Percentiles rank a stretch among this genome's conserved stretches.
These are phyloP conservation scores for Calephelis nemesis DNA, from an alignment of 1,140 invertebrate genomes.

Conservation along the genomic window DNA sequence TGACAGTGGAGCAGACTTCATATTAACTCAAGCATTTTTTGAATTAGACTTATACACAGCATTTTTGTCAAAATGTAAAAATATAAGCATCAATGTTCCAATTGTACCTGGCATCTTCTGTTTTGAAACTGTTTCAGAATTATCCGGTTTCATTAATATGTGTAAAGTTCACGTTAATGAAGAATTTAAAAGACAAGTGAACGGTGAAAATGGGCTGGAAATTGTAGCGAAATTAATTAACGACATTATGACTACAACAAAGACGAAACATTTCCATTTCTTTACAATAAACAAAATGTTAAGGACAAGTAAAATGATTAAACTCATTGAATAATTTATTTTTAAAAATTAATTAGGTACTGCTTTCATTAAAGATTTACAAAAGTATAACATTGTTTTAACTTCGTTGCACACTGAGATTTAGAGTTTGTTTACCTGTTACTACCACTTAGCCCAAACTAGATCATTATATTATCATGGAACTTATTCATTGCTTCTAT, in stretches of 20 bases:
- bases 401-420: too few relatives aligned
- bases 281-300: conserved; percentile 61
- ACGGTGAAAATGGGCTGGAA: conserved; percentile 36
- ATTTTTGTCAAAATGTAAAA: conserved; percentile 52
- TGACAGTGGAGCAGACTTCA: conserved; percentile 61
- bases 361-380: not conserved
- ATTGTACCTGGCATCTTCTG: conserved; percentile 65
- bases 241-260: conserved; percentile 30
- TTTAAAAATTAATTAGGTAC: not conserved
- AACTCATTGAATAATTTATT: conserved; percentile 16
- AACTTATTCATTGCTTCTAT: too few relatives aligned
- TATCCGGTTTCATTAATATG: conserved; percentile 46
- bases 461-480: too few relatives aligned
- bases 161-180: conserved; percentile 53
- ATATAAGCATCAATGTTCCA: conserved; percentile 47
- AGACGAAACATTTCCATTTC: conserved; percentile 54
- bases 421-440: too few relatives aligned
- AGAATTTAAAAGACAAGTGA: conserved; percentile 35
- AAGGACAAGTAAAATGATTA: conserved; percentile 37
- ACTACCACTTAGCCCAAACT: too few relatives aligned
- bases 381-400: too few relatives aligned
- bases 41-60: conserved; percentile 43
- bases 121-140: conserved; percentile 50
- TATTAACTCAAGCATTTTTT: conserved; percentile 72
- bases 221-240: conserved; percentile 41